Evolutionary conservation across 2,888 invertebrate genomes (phyloP).

Genomic region (Pyrrhia umbra): DNA sequence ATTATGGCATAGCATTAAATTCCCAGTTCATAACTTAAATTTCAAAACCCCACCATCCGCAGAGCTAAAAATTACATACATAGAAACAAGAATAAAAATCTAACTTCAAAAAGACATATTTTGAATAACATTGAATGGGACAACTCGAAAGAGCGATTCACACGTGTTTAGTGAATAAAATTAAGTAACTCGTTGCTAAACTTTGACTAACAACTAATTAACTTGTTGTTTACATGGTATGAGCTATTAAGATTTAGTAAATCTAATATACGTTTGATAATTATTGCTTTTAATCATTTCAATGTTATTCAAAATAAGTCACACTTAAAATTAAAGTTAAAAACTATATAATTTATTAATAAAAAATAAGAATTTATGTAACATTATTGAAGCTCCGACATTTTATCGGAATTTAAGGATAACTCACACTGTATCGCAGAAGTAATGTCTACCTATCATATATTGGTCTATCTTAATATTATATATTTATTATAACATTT

Average conservation of each 20-base stretch:
- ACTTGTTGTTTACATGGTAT: not conserved
- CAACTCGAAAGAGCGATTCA: not conserved
- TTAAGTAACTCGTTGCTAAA: not conserved
- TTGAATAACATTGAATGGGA: conserved; percentile 18
- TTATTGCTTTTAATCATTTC: not conserved
- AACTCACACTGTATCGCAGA: conserved; percentile 27
- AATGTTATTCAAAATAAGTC: conserved; percentile 26
- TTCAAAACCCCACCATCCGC: conserved; percentile 32
- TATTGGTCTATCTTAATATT: not conserved
- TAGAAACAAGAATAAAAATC: conserved; percentile 25
- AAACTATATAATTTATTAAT: conserved; percentile 61
- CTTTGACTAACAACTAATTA: not conserved
- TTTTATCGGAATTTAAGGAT: conserved; percentile 4
- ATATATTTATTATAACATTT: not conserved
- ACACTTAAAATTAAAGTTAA: conserved; percentile 40
- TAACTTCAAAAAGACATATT: conserved; percentile 24
- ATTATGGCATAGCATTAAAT: too few species aligned
- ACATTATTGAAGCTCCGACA: conserved; percentile 42
- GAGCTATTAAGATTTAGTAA: not conserved
- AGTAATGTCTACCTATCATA: not conserved
- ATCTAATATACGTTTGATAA: too few species aligned
- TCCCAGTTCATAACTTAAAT: conserved; percentile 13
- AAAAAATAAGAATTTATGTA: conserved; percentile 48
- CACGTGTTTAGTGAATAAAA: not conserved
- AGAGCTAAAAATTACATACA: conserved; percentile 36